These are phyloP conservation scores for Eilema depressum DNA, from an alignment of 2,888 invertebrate genomes.

Conservation along the genomic window DNA sequence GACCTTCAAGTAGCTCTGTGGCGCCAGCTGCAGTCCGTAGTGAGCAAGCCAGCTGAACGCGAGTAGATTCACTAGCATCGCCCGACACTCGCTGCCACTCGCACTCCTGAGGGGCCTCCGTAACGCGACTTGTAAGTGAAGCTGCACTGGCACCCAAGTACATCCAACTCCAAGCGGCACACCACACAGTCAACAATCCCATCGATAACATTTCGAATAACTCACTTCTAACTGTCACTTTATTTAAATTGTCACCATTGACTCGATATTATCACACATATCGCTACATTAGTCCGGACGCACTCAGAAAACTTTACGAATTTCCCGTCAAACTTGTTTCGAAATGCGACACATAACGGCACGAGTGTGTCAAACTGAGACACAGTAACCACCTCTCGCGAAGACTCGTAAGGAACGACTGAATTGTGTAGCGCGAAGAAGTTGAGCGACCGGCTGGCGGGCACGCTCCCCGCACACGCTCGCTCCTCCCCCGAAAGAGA, in stretches of 20 bases:
- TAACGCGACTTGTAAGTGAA: constrained; percentile 84
- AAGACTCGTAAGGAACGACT: constrained; percentile 73
- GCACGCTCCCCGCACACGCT: constrained; percentile 77
- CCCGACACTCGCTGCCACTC: constrained; percentile 89
- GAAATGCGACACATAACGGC: constrained; percentile 84
- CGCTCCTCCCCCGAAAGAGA: constrained; percentile 83
- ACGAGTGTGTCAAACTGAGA: constrained; percentile 63
- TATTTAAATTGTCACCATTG: constrained; percentile 80
- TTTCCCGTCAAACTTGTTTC: constrained; percentile 87
- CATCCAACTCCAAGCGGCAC: constrained; percentile 76
- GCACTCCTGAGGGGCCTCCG: constrained; percentile 91
- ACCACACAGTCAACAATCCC: constrained; percentile 80
- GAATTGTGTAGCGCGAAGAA: constrained; percentile 73
- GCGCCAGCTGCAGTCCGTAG: constrained; percentile 89
- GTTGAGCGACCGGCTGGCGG: constrained; percentile 80
- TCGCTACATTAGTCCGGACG: constrained; percentile 78
- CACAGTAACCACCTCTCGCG: constrained; percentile 66
- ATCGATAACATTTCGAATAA: constrained; percentile 80
- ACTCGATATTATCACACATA: constrained; percentile 78
- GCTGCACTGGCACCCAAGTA: constrained; percentile 75
- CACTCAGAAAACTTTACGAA: constrained; percentile 83
- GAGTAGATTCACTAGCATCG: constrained; percentile 84
- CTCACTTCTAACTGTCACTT: constrained; percentile 84
- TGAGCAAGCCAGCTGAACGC: constrained; percentile 89
- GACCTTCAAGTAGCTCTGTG: constrained; percentile 88